A percentile compares a stretch with the other conserved stretches of the same genome.
These are phyloP conservation scores for Bhutanitis thaidina DNA, from an alignment of 2,888 invertebrate genomes.

Conservation along the genomic window DNA sequence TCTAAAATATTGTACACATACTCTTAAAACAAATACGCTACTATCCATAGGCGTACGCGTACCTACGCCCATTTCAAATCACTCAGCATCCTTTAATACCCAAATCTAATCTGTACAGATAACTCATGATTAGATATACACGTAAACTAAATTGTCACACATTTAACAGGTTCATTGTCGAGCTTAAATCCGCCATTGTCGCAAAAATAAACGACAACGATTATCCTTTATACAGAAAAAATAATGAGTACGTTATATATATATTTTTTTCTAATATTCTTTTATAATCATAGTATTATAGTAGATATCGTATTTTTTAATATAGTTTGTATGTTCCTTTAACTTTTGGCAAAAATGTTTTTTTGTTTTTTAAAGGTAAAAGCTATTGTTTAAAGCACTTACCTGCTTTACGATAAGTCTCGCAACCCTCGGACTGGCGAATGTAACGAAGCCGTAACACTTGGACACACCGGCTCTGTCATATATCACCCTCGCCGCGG, in stretches of 20 bases:
- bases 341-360: no score
- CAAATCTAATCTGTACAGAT: conserved; percentile 10
- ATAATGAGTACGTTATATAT: no score
- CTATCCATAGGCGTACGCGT: no score
- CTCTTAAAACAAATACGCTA: no score
- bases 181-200: conserved; percentile 1
- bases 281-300: no score
- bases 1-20: no score
- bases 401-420: conserved; percentile 76
- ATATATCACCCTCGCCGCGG: conserved; percentile 95
- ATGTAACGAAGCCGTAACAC: conserved; percentile 92
- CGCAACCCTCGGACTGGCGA: conserved; percentile 73
- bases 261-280: no score
- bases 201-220: neutral
- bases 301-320: no score
- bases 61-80: neutral
- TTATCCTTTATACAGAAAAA: neutral
- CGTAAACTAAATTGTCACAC: neutral
- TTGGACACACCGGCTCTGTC: conserved; percentile 97
- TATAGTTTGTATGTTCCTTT: no score
- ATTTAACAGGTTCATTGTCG: conserved; percentile 14
- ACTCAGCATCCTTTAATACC: conserved; percentile 3
- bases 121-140: conserved; percentile 11
- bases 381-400: conserved; percentile 32
- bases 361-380: no score